phyloP scores from a whole-genome alignment of 2,888 invertebrate genomes.

The Mesodorylaimus sp. region DNA sequence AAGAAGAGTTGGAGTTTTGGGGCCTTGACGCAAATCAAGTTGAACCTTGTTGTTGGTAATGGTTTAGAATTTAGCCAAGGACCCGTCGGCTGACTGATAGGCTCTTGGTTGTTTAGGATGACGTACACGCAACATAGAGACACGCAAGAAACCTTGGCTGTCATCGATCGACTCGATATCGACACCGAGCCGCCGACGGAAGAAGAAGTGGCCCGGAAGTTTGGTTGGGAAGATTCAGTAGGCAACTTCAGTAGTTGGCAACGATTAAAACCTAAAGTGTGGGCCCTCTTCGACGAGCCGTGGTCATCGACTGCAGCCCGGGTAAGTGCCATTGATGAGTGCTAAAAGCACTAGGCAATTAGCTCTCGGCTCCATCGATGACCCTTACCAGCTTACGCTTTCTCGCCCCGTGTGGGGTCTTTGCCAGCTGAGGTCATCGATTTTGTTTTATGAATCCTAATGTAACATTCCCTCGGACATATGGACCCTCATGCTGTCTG shows the following conservation, averaged over 20 bases:
- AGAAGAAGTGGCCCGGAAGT: conserved; percentile 87
- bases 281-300: conserved; percentile 97
- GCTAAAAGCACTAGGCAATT: no score
- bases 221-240: conserved; percentile 66
- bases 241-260: conserved; percentile 51
- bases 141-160: conserved; percentile 90
- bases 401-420: no score
- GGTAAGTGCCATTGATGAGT: conserved; percentile 40
- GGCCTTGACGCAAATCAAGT: conserved; percentile 90
- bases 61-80: no score
- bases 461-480: no score
- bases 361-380: no score
- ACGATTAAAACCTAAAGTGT: conserved; percentile 81
- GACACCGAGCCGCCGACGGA: conserved; percentile 94
- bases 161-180: conserved; percentile 79
- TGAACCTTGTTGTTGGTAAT: conserved; percentile 14
- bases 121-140: no score
- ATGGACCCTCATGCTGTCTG: no score
- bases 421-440: no score
- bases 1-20: conserved; percentile 98
- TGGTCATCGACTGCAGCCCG: conserved; percentile 92
- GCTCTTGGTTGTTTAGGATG: no score
- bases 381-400: no score
- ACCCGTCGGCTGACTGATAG: no score
- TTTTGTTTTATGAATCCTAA: no score